Conservation (phyloP, 1,140 invertebrate species). For the Lordiphosa mommai region DNA sequence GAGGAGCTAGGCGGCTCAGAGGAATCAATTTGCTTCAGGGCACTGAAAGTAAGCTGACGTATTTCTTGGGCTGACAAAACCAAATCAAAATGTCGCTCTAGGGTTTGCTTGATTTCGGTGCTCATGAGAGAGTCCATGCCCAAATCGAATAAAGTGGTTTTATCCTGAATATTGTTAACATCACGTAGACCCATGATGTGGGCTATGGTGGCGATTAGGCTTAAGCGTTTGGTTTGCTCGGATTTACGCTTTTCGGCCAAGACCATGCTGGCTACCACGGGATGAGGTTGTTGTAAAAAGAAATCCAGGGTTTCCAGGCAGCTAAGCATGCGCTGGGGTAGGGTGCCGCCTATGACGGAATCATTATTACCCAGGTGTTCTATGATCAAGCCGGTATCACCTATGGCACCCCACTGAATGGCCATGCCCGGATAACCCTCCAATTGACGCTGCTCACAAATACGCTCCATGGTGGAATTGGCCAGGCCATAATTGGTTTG, state of each 20-base stretch:
- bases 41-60: conserved; percentile 87
- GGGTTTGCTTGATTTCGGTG: conserved; percentile 97
- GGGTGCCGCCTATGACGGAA: conserved; percentile 92
- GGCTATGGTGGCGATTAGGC: conserved; percentile 87
- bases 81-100: conserved; percentile 95
- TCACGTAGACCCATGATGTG: conserved; percentile 94
- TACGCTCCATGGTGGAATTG: conserved; percentile 97
- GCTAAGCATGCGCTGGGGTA: conserved; percentile 94
- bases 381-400: conserved; percentile 95
- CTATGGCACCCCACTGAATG: conserved; percentile 98
- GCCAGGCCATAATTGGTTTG: conserved; percentile 97
- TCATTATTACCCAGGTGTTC: conserved; percentile 93
- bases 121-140: conserved; percentile 99
- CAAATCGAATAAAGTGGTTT: conserved; percentile 91
- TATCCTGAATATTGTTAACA: conserved; percentile 85
- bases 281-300: conserved; percentile 92
- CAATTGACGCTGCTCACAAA: conserved; percentile 90
- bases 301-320: conserved; percentile 92
- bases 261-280: conserved; percentile 93
- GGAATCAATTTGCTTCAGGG: conserved; percentile 85
- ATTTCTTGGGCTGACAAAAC: conserved; percentile 94
- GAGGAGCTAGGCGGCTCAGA: conserved; percentile 21
- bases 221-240: conserved; percentile 80
- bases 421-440: conserved; percentile 90
- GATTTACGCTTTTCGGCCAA: conserved; percentile 86